Evolutionary conservation across 2,113 vertebrate species (phyloP), one percentile per base, ranked within the genome.

Genomic region (Zeus faber): DNA sequence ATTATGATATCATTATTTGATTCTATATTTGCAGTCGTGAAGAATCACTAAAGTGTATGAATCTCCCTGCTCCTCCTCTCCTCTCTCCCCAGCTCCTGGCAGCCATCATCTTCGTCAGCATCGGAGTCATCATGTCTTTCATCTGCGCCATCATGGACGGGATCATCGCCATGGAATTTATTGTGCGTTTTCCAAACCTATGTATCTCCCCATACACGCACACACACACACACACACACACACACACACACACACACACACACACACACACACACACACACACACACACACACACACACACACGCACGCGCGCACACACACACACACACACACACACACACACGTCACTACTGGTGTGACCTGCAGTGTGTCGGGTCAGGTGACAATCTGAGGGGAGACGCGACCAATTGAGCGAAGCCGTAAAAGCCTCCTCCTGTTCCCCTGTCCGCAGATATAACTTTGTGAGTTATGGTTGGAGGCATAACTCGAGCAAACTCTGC

Each of bases 41-140:
- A n/a, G n/a, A n/a, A n/a, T n/a, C n/a, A n/a, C n/a, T n/a, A n/a
- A n/a, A n/a, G n/a, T n/a, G n/a, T n/a, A n/a, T n/a, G n/a, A n/a
- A n/a, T 21, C 23, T 5, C 2, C n/a, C 33, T 11, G 16, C n/a
- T 21, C 9, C 5, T 25, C 7, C 25, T 26, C 5, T 16, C 6
- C 24, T n/a, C 10, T 6, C n/a, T 29, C 21, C 56, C 65, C 71
- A 97, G 95, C 25, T 98, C 54, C 86, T 93, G 54, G 93, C 95
- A 1, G 89, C 96, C 33, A 93, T 98, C 0, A 93, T 98, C 58
- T 96, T 98, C 75, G 89, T 98, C 89, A 96, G 94, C 67, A 91
- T 98, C 6, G 96, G 96, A 0, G 90, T 94, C 44, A 91, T 92
- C 14, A 88, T 92, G 0, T 91, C 95, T 0, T 97, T 98, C 86